Evolutionary conservation across 2,888 invertebrate genomes (phyloP), one percentile per base, ranked within the genome.

Genomic region (Empis livida): DNA sequence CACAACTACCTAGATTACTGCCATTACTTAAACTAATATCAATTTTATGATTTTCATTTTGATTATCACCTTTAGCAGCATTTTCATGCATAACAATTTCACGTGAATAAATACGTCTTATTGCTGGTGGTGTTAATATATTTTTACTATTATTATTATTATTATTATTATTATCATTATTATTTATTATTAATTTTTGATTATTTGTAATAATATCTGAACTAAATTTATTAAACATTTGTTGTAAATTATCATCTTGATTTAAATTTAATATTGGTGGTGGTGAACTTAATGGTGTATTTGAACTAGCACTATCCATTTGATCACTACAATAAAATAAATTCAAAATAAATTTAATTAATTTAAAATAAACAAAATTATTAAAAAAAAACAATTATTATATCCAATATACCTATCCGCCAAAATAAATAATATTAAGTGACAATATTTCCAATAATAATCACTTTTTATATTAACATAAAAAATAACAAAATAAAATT

Each of bases 31-130:
- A 8, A 27, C 9, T 9, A 6, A 27, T 27, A 27, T 8, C 9
- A 27, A 8, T 48, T 27, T 47, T 46, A 14, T 47, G 27, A 38
- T 53, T 54, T 9, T 53, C 50, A 20, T 54, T 53, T 3, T 53
- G 49, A n/a, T 80, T 78, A 2, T 80, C 80, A 40, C 80, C 81
- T 43, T 79, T 82, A 32, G 80, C 82, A 10, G 82, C 79, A 32
- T 78, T 77, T 54, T 80, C 79, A 63, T 84, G 84, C 42, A 85
- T 72, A 67, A 80, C 84, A 62, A 84, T 80, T 60, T 86, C 85
- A 15, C 87, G 72, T 2, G 82, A 82, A 76, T 82, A 84, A 46
- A 81, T 45, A 6, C 54, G 49, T 31, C 53, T 49, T 3, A 54
- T 42, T 17, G 50, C 43, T 10, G 47, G 49, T n/a, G 50, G 40